Evolutionary conservation across 2,113 vertebrate species (phyloP).

Genomic region (Marmota monax): DNA sequence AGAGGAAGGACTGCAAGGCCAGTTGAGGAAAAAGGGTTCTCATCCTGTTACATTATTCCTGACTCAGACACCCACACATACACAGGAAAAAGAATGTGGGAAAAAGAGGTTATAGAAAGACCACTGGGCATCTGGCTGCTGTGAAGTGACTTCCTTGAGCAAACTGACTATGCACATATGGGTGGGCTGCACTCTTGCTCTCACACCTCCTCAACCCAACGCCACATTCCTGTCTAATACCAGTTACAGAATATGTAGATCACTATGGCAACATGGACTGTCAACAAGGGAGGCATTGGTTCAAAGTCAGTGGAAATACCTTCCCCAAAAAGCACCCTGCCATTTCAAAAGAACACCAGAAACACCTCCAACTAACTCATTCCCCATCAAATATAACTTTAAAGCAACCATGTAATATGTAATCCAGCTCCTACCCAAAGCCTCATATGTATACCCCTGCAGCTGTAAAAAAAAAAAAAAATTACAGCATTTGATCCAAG

Average conservation of each 20-base stretch:
- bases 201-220: background rate
- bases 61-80: background rate
- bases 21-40: background rate
- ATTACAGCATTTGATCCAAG: background rate
- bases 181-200: background rate
- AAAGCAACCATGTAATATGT: background rate
- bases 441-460: background rate
- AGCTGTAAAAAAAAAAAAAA: background rate
- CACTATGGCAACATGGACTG: constrained; percentile 42
- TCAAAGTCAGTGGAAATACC: constrained; percentile 34
- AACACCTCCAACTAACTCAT: background rate
- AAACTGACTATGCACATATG: background rate
- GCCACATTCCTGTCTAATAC: background rate
- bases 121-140: background rate
- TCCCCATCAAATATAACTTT: background rate
- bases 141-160: background rate
- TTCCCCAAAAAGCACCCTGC: background rate
- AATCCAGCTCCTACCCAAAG: background rate
- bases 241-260: constrained; percentile 1
- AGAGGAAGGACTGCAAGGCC: background rate
- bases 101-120: background rate
- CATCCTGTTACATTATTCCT: background rate
- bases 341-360: background rate
- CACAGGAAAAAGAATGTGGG: background rate
- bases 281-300: constrained; percentile 46